Percentiles rank a stretch among this genome's conserved stretches.
phyloP scores from a whole-genome alignment of 2,888 invertebrate species.

The Apantesis nais region DNA sequence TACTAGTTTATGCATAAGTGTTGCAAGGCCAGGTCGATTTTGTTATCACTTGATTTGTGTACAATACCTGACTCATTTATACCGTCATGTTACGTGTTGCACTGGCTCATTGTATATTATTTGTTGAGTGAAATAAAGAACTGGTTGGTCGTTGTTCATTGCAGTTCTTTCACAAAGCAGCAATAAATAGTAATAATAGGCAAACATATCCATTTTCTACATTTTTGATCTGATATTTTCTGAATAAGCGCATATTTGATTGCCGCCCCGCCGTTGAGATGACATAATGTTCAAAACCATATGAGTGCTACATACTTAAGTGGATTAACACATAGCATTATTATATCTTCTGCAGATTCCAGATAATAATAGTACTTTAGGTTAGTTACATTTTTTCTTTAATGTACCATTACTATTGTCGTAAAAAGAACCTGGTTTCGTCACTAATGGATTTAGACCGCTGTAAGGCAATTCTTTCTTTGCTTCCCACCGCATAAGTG shows the following conservation, averaged over 20 bases:
- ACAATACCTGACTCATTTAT: conserved; percentile 45
- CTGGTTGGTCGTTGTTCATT: background rate
- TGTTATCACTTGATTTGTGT: conserved; percentile 48
- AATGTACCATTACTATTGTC: background rate
- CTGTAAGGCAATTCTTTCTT: no score
- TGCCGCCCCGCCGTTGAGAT: no score
- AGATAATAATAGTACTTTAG: background rate
- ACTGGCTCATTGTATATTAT: conserved; percentile 4
- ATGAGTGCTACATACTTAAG: background rate
- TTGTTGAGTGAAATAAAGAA: background rate
- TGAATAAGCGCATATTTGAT: no score
- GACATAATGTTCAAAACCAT: background rate
- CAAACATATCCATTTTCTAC: no score
- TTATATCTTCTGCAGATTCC: background rate
- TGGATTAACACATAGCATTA: background rate
- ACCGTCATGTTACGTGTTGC: conserved; percentile 16
- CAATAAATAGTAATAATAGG: no score
- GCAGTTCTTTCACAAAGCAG: background rate
- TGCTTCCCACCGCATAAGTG: no score
- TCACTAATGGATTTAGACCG: no score
- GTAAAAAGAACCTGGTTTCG: no score
- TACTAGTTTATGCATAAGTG: conserved; percentile 22
- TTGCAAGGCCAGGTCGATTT: conserved; percentile 34
- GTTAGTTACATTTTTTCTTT: background rate
- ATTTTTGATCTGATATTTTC: no score